These are phyloP conservation scores for Lucilia sericata DNA, from an alignment of 1,140 invertebrate species.

Conservation along the genomic window DNA sequence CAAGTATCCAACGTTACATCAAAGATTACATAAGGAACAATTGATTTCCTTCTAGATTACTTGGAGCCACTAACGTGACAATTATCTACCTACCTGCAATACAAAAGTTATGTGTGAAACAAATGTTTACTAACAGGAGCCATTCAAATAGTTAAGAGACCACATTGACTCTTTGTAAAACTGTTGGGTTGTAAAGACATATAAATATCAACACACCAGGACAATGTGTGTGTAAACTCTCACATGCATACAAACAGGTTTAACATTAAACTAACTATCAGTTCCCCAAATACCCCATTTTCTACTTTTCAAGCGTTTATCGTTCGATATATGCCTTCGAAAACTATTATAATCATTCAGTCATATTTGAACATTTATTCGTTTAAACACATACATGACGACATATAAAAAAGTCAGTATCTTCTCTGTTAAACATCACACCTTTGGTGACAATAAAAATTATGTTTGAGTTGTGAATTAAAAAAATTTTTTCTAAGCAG, in stretches of 20 bases:
- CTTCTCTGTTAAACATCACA: constrained; percentile 4
- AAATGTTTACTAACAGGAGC: no score
- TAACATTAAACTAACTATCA: no score
- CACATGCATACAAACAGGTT: neutral
- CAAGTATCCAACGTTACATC: no score
- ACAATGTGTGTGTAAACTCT: neutral
- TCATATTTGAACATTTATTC: neutral
- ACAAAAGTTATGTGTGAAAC: no score
- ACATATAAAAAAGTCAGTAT: neutral
- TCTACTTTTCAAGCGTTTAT: no score
- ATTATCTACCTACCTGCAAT: no score
- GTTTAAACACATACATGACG: no score
- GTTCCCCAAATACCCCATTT: neutral
- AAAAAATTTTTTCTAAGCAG: neutral
- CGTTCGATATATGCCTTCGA: neutral
- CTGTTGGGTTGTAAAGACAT: neutral
- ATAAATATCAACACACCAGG: neutral
- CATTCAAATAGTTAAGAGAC: no score
- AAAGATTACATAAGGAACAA: no score
- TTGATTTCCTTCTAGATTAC: no score
- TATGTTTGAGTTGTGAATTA: constrained; percentile 12
- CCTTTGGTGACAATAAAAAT: constrained; percentile 11
- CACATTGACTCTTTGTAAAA: no score
- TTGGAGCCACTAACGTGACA: no score
- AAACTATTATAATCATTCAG: neutral